A percentile compares a stretch with the other conserved stretches of the same genome.
Conservation (phyloP, 2,888 invertebrate species). For the Pogonocherus hispidulus region DNA sequence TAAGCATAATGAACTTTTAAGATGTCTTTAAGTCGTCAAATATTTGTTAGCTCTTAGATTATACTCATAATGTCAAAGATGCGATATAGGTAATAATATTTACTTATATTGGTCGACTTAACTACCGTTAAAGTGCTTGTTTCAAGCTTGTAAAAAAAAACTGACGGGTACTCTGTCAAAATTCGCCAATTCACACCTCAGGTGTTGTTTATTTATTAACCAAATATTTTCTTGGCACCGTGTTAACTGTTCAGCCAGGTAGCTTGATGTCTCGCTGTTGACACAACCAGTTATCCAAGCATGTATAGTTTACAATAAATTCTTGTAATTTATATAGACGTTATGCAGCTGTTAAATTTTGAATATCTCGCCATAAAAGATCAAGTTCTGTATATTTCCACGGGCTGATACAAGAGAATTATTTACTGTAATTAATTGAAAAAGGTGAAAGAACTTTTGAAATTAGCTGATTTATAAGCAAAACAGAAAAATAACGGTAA, state of each 20-base stretch:
- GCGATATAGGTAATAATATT: too few species aligned
- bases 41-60: too few species aligned
- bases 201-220: background rate
- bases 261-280: background rate
- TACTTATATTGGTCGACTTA: background rate
- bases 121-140: constrained; percentile 15
- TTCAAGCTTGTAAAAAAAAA: constrained; percentile 6
- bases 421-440: background rate
- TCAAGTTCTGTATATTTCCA: background rate
- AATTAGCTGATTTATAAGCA: too few species aligned
- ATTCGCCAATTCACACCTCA: background rate
- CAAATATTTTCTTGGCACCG: constrained; percentile 12
- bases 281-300: background rate
- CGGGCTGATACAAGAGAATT: background rate
- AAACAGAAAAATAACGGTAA: background rate
- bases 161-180: background rate
- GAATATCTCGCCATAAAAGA: background rate
- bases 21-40: too few species aligned
- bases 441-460: background rate
- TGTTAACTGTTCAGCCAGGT: constrained; percentile 4
- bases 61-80: too few species aligned
- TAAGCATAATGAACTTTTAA: too few species aligned
- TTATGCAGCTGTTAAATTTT: background rate
- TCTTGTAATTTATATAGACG: constrained; percentile 4
- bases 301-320: background rate